Percentiles rank a stretch among this genome's conserved stretches.
These are phyloP conservation scores for Cremastinae sp. DNA, from an alignment of 2,888 invertebrate genomes.

Conservation along the genomic window DNA sequence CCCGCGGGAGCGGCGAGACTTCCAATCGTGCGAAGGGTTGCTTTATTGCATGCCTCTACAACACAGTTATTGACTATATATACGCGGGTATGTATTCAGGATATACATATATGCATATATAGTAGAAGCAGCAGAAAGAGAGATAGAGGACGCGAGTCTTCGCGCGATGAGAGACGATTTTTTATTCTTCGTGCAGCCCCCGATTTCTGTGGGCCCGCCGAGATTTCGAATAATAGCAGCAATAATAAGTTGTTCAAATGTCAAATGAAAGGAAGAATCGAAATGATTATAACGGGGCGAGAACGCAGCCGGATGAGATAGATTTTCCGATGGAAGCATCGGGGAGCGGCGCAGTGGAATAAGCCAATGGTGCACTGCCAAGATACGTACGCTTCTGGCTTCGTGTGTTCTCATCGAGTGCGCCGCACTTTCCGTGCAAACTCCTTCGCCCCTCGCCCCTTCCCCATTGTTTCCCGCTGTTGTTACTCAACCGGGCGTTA, in stretches of 20 bases:
- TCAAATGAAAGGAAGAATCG: constrained; percentile 51
- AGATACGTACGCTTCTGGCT: background rate
- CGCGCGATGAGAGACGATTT: too few relatives aligned
- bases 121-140: too few relatives aligned
- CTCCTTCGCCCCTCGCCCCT: constrained; percentile 35
- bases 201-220: constrained; percentile 34
- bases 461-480: constrained; percentile 9
- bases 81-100: constrained; percentile 26
- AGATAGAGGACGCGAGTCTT: too few relatives aligned
- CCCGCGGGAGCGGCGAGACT: constrained; percentile 33
- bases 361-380: background rate
- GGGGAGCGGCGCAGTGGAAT: background rate
- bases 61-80: constrained; percentile 32
- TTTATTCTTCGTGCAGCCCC: too few relatives aligned
- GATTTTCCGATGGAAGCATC: constrained; percentile 45
- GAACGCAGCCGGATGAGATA: too few relatives aligned
- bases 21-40: constrained; percentile 16
- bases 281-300: constrained; percentile 50
- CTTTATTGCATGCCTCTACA: constrained; percentile 49
- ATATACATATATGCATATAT: too few relatives aligned
- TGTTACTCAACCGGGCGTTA: constrained; percentile 26
- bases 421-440: constrained; percentile 55
- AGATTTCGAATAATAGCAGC: too few relatives aligned
- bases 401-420: constrained; percentile 36
- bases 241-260: constrained; percentile 54